A percentile compares a stretch with the other conserved stretches of the same genome.
These are phyloP conservation scores for Boleophthalmus pectinirostris DNA, from an alignment of 2,113 vertebrate species.

Conservation along the genomic window DNA sequence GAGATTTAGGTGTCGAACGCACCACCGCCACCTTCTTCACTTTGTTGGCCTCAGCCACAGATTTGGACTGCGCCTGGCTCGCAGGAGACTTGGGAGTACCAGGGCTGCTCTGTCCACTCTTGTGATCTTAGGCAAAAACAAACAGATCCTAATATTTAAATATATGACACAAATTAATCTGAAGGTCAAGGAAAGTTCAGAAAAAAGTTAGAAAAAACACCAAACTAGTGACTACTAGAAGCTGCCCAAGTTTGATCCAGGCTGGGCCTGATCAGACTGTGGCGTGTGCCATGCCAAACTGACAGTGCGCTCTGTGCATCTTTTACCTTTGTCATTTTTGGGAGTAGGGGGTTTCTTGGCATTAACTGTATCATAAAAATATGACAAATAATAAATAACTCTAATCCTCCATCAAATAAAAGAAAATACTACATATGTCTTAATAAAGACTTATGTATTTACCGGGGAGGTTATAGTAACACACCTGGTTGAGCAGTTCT, in stretches of 20 bases:
- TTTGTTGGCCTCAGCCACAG: constrained; percentile 84
- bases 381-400: constrained; percentile 49
- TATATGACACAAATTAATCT: background rate
- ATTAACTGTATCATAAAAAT: constrained; percentile 76
- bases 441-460: too few relatives aligned
- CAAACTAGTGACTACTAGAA: constrained; percentile 11
- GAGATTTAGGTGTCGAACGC: constrained; percentile 93
- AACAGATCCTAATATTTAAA: constrained; percentile 41
- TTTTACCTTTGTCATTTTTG: constrained; percentile 83
- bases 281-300: constrained; percentile 12
- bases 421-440: background rate
- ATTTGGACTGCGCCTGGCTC: constrained; percentile 83
- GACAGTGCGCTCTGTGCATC: background rate
- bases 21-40: constrained; percentile 94
- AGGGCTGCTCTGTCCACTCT: constrained; percentile 93
- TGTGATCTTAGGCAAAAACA: constrained; percentile 71
- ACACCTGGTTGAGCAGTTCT: constrained; percentile 78
- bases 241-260: constrained; percentile 36
- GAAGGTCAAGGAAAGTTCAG: background rate
- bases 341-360: constrained; percentile 80
- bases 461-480: accelerated
- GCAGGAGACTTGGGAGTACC: constrained; percentile 90
- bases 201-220: background rate
- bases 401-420: constrained; percentile 1
- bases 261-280: constrained; percentile 25